Base-by-base conservation (phyloP, 2,888 invertebrate species). In the Salticus scenicus region DNA sequence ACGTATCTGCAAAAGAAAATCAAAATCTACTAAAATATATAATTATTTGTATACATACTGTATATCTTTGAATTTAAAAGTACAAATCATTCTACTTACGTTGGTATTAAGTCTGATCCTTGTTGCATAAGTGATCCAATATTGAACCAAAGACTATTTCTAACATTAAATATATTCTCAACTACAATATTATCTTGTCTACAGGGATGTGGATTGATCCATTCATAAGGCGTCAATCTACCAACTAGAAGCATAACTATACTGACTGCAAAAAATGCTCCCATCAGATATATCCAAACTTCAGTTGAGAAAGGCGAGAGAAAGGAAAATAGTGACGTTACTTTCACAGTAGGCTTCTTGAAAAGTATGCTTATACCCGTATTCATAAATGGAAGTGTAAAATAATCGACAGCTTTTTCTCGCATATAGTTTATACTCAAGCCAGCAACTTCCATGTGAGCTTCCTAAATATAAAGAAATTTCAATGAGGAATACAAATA, bases 241-340 rank as follows among this genome's bases (percentile, higher is more conserved):
- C 91, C 91, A 31, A 92, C 89, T 14, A 92, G 89, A 88, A 91
- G 91, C 7, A 98, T 94, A 74, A 97, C 93, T 28, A 98, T 94
- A 0, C 98, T 98, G 20, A 98, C 98, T 7, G 96, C 96, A 88
- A 98, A 93, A 91, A 98, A 98, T 14, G 99, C 98, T 0, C 97
- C 97, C 14, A 97, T 95, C 95, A 99, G 97, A 91, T 98, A 99
- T 90, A 98, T 95, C 98, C 98, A 98, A 42, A 98, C 98, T 90
- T 97, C 97, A 88, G 96, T 92, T 0, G 97, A 96, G 24, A 99
- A 93, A 0, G 99, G 99, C 42, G 97, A 97, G 88, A 99, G 93
- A 91, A 99, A 99, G 0, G 98, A 98, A 92, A 99, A 99, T 51
- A 99, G 93, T 92, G 97, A 96, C 10, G 98, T 98, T 14, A 97